A percentile compares a stretch with the other conserved stretches of the same genome.
phyloP scores from a whole-genome alignment of 2,888 invertebrate species.

The Vanessa cardui region DNA sequence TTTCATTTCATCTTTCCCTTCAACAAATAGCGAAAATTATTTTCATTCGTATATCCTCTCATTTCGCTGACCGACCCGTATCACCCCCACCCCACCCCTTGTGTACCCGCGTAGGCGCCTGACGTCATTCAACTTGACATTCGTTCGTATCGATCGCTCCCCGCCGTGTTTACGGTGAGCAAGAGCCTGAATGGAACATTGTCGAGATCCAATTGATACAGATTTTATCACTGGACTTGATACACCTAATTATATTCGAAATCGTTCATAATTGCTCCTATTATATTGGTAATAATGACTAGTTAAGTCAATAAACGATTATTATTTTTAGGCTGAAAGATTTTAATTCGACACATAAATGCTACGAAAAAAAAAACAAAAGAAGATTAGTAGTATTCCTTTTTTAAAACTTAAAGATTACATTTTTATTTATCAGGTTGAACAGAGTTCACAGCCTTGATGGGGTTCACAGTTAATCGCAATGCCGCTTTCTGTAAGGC shows the following conservation, averaged over 20 bases:
- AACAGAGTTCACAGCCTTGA: too few relatives aligned
- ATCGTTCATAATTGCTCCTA: neutral
- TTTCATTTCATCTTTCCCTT: too few relatives aligned
- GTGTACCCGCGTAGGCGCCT: slow-evolving; percentile 29
- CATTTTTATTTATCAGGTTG: too few relatives aligned
- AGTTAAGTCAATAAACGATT: too few relatives aligned
- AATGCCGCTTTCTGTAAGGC: too few relatives aligned
- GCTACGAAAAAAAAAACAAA: too few relatives aligned
- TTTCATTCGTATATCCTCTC: neutral
- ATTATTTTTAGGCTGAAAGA: too few relatives aligned
- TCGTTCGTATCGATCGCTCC: slow-evolving; percentile 44
- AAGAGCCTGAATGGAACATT: neutral
- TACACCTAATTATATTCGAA: neutral
- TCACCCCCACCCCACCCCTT: slow-evolving; percentile 1
- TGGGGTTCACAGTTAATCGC: too few relatives aligned
- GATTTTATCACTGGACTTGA: neutral
- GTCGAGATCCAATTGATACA: neutral
- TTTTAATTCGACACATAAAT: too few relatives aligned
- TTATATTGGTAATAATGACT: too few relatives aligned
- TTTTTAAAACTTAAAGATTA: too few relatives aligned
- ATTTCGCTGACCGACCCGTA: neutral
- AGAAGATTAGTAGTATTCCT: too few relatives aligned
- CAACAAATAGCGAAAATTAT: neutral
- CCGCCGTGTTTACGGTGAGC: neutral
- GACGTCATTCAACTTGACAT: slow-evolving; percentile 47